Conservation (phyloP, 2,797 vertebrate genomes). For the Microhierax caerulescens region DNA sequence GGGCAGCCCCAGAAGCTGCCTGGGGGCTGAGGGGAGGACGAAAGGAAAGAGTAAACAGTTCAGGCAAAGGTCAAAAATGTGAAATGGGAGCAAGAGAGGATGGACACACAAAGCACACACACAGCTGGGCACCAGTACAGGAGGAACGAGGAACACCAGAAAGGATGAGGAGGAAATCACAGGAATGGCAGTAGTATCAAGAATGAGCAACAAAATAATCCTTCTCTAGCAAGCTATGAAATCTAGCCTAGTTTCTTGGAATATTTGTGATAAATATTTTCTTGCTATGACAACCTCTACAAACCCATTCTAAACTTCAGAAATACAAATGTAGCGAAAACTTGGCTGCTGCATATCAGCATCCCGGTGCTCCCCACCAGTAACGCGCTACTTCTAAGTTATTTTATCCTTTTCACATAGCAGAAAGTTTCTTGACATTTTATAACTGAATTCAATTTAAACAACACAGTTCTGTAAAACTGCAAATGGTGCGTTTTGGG, state of each 20-base stretch:
- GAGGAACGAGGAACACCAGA: not conserved
- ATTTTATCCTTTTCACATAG: not conserved
- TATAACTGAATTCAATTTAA: not conserved
- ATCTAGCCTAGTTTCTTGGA: not conserved
- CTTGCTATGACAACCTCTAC: not conserved
- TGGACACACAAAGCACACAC: fast-evolving
- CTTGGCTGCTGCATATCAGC: not conserved
- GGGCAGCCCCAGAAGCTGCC: not conserved
- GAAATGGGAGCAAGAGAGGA: not conserved
- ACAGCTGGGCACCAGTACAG: not conserved
- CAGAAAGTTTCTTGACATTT: not conserved
- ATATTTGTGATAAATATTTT: not conserved
- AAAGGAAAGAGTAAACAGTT: not conserved
- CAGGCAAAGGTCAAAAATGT: not conserved
- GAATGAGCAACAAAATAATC: not conserved
- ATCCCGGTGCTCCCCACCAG: not conserved
- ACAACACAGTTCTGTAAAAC: not conserved
- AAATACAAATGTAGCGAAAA: not conserved
- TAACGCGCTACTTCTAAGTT: fast-evolving
- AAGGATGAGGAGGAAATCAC: not conserved
- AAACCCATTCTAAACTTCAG: not conserved
- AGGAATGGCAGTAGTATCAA: not conserved
- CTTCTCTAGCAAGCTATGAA: not conserved
- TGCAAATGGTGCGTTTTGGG: not conserved
- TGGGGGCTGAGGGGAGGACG: fast-evolving